Percentiles rank a stretch among this genome's conserved stretches.
Conservation (phyloP, 2,888 invertebrate species). For the Drosophila barbarae region DNA sequence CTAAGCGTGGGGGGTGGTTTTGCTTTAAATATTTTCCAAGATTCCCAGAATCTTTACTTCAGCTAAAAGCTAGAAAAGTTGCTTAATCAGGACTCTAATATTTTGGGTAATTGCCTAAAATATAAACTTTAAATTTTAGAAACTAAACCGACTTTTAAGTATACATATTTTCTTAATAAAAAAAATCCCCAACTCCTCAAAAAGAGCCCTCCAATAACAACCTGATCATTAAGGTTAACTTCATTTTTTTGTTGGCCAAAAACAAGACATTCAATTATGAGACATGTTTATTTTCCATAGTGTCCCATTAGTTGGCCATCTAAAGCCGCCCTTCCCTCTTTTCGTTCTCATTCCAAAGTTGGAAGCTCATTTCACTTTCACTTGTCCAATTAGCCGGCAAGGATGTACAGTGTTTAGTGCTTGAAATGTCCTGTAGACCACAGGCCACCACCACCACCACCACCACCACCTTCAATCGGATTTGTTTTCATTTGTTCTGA, state of each 20-base stretch:
- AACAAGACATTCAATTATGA: conserved; percentile 13
- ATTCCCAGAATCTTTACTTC: too few relatives aligned
- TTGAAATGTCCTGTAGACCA: conserved; percentile 18
- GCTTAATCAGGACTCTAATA: too few relatives aligned
- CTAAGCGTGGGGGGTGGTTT: not conserved
- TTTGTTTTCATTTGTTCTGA: conserved; percentile 21
- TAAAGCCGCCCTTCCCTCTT: conserved; percentile 1
- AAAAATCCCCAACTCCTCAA: not conserved
- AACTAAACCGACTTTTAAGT: too few relatives aligned
- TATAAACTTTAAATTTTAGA: too few relatives aligned
- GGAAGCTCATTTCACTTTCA: conserved; percentile 45
- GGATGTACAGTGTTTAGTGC: conserved; percentile 33
- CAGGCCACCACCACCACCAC: not conserved
- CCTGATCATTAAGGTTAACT: not conserved
- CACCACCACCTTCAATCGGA: conserved; percentile 5
- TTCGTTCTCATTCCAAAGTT: conserved; percentile 2
- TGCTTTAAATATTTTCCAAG: not conserved
- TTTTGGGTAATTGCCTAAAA: too few relatives aligned
- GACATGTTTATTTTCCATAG: conserved; percentile 9
- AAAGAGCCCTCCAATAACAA: not conserved
- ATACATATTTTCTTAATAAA: too few relatives aligned
- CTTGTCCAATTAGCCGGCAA: conserved; percentile 62
- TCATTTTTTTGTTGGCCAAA: not conserved
- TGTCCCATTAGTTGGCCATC: conserved; percentile 13
- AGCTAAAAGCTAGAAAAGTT: too few relatives aligned